phyloP scores from a whole-genome alignment of 2,797 vertebrate species.

The Scyliorhinus canicula region DNA sequence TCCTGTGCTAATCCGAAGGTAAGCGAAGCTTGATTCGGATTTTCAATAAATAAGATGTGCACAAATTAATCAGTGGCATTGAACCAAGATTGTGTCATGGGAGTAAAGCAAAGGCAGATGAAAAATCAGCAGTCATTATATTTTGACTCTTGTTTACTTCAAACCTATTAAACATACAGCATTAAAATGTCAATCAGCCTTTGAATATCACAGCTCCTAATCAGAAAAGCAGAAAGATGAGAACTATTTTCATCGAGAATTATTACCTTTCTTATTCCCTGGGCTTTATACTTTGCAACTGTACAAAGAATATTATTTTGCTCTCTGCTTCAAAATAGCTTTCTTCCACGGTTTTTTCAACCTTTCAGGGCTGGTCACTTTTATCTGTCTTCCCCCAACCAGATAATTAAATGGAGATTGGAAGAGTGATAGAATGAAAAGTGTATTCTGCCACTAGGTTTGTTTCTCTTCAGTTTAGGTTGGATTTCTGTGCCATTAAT shows the following conservation, averaged over 20 bases:
- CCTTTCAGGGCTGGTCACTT: not conserved
- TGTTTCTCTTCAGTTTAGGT: not conserved
- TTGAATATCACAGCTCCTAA: not conserved
- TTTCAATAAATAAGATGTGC: not conserved
- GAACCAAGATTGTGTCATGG: not conserved
- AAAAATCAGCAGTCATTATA: not conserved
- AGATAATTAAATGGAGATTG: not conserved
- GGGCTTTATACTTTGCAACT: not conserved
- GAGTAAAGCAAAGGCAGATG: not conserved
- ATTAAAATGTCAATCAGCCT: not conserved
- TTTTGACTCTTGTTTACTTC: not conserved
- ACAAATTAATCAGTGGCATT: not conserved
- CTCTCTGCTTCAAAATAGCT: not conserved
- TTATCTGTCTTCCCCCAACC: not conserved
- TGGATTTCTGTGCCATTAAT: not conserved
- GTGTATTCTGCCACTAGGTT: not conserved
- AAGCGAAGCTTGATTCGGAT: not conserved
- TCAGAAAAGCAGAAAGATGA: not conserved
- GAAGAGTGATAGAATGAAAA: not conserved
- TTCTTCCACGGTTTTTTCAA: not conserved
- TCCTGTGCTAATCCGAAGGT: no score
- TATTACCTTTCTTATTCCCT: not conserved
- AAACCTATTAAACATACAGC: not conserved
- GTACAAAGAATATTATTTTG: conserved; percentile 1
- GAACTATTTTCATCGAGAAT: not conserved